Evolutionary conservation across 2,113 vertebrate genomes (phyloP), one percentile per base, ranked within the genome.

Genomic region (Calidris pygmaea): DNA sequence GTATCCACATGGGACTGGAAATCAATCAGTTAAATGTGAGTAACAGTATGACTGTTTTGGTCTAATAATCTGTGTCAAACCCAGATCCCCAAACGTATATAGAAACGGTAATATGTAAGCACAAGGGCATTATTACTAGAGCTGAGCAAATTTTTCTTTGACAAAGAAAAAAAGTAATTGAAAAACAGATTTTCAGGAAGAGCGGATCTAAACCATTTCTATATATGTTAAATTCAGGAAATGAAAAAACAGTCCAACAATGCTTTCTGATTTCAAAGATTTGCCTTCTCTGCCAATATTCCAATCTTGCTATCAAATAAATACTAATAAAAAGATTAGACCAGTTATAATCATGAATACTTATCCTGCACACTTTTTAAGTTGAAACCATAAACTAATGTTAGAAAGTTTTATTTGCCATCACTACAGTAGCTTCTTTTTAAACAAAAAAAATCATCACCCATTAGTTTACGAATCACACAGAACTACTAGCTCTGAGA

Each of bases 11-110:
- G 75, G 71, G 63, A 76, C 10, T 76, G 45, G 68, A 96, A 92
- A 94, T 75, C 68, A 86, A 39, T 62, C 39, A n/a, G 43, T 92
- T 91, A 53, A 82, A 74, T 65, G 86, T 1, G 10, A 84, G 15
- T 62, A 52, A 94, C 90, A 66, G 77, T 67, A 29, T 14, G 75
- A 76, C 89, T 92, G 75, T 75, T 85, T 91, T 85, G 56, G 47
- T 62, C 79, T 95, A 77, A 85, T 35, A 37, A 92, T 47, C 75
- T 77, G 48, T 66, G 86, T 90, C 93, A 94, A 88, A 96, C 52
- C 79, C 72, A 50, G 95, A 89, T 75, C 91, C 65, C 71, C 85
- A 70, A 77, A 72, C 24, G 32, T 68, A 27, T 80, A 66, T 16
- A 94, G 58, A 29, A 81, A 41, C 24, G 70, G 63, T 59, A 34